Conservation (phyloP, 2,113 vertebrate genomes). For the Epinephelus lanceolatus region DNA sequence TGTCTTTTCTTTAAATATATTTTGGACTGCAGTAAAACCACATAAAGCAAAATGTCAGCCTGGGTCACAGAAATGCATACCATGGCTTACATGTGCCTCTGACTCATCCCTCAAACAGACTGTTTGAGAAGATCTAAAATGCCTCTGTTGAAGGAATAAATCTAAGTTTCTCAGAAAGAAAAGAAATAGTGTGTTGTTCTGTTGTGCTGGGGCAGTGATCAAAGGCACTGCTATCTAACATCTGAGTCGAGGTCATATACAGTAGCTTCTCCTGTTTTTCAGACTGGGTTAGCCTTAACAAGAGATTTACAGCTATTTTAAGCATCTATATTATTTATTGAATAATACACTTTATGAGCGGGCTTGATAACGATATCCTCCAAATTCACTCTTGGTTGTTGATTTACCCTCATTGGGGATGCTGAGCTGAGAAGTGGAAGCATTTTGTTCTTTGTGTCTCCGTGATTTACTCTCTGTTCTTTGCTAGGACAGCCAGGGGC, state of each 20-base stretch:
- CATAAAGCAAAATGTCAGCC: not conserved
- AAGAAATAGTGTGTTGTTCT: not conserved
- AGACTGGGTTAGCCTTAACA: not conserved
- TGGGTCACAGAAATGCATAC: not conserved
- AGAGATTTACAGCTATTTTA: conserved; percentile 17
- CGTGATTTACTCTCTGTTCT: conserved; percentile 70
- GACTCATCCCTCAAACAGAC: not conserved
- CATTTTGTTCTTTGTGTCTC: conserved; percentile 65
- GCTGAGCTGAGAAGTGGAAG: conserved; percentile 53
- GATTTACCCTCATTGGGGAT: conserved; percentile 51
- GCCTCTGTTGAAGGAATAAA: not conserved
- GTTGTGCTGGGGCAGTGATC: not conserved
- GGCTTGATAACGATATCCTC: conserved; percentile 7
- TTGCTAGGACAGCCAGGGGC: conserved; percentile 72
- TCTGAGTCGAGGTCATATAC: not conserved
- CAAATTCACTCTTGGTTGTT: conserved; percentile 30
- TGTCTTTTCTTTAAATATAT: not conserved
- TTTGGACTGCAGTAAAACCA: not conserved
- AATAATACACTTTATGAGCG: conserved; percentile 12
- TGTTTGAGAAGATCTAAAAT: not conserved
- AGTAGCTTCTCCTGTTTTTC: not conserved
- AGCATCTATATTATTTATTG: not conserved
- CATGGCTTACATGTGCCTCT: not conserved
- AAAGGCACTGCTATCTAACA: not conserved
- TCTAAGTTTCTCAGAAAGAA: not conserved